A percentile compares a stretch with the other conserved stretches of the same genome.
These are phyloP conservation scores for Nothura maculosa DNA, from an alignment of 2,797 vertebrate genomes.

Conservation along the genomic window DNA sequence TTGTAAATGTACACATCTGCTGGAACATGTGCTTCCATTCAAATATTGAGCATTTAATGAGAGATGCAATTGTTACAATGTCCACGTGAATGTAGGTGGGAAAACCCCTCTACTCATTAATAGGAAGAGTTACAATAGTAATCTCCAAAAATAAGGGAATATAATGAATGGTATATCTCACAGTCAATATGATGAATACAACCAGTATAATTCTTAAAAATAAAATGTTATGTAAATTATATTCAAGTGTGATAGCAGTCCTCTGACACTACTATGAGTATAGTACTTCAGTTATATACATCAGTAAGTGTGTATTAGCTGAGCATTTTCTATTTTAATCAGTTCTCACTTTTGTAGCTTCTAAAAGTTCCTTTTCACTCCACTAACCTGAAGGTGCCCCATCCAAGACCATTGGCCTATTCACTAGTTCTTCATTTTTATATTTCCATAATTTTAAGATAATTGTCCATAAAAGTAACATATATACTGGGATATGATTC, in stretches of 20 bases:
- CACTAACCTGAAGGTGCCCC: background rate
- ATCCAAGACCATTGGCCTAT: background rate
- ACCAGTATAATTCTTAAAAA: background rate
- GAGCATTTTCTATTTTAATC: background rate
- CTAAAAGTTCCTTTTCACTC: background rate
- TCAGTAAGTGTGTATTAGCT: background rate
- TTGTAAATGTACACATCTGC: background rate
- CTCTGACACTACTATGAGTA: background rate
- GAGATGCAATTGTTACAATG: background rate
- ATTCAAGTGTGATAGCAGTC: background rate
- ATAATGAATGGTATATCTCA: background rate
- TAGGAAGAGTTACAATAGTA: background rate
- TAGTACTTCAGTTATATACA: background rate
- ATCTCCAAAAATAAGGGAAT: background rate
- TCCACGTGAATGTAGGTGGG: background rate
- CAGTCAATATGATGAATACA: background rate
- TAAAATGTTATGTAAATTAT: background rate
- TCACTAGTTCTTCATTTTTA: background rate
- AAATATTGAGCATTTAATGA: background rate
- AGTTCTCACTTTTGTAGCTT: background rate
- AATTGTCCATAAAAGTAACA: background rate
- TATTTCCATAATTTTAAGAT: background rate
- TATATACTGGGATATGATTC: background rate
- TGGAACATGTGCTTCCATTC: background rate
- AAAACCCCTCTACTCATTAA: accelerated